These are phyloP conservation scores for Parasteatoda lunata DNA, from an alignment of 2,888 invertebrate species.

Conservation along the genomic window DNA sequence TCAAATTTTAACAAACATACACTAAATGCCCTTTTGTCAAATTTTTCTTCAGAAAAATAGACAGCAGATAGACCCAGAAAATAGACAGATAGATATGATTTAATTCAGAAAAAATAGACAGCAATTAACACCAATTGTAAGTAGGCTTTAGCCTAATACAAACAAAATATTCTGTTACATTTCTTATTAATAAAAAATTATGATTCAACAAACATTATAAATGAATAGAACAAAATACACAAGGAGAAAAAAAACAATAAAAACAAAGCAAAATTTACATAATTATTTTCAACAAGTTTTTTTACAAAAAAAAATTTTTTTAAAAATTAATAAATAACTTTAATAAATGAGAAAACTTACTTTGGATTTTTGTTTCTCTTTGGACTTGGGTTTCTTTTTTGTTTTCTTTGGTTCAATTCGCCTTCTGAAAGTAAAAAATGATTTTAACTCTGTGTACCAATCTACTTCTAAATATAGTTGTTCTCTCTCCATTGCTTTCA, in stretches of 20 bases:
- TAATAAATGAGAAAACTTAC: slow-evolving; percentile 20
- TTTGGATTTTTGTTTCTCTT: slow-evolving; percentile 62
- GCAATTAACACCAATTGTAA: too few species aligned
- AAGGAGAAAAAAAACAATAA: neutral
- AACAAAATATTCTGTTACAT: too few species aligned
- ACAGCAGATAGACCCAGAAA: too few species aligned
- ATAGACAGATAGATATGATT: too few species aligned
- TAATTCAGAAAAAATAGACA: too few species aligned
- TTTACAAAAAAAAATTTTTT: neutral
- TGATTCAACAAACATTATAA: too few species aligned
- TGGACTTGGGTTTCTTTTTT: slow-evolving; percentile 66
- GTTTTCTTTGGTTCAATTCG: slow-evolving; percentile 64
- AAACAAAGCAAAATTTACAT: neutral
- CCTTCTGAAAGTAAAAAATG: slow-evolving; percentile 55
- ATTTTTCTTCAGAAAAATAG: too few species aligned
- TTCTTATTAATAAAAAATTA: too few species aligned
- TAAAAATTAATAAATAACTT: neutral
- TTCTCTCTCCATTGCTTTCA: slow-evolving; percentile 4
- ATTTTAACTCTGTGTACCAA: slow-evolving; percentile 53
- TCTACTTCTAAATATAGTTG: slow-evolving; percentile 26
- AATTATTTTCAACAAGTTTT: neutral
- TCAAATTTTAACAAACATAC: too few species aligned
- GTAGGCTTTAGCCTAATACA: too few species aligned
- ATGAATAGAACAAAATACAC: too few species aligned
- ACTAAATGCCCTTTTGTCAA: too few species aligned